Percentiles rank a stretch among this genome's conserved stretches.
Evolutionary conservation across 2,888 invertebrate species (phyloP).

Genomic region (Pyrgus malvae): DNA sequence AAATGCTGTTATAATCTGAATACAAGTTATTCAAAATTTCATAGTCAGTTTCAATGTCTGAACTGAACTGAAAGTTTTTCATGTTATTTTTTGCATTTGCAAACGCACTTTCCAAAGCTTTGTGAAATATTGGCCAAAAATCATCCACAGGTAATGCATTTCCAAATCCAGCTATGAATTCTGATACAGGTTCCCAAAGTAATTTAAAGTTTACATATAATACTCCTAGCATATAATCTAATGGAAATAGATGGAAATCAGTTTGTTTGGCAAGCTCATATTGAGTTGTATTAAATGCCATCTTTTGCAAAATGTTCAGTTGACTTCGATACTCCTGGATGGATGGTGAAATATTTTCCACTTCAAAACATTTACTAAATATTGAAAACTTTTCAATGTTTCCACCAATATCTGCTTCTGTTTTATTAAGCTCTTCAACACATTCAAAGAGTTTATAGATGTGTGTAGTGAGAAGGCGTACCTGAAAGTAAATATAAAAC

Average conservation of each 20-base stretch:
- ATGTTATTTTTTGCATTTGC: slow-evolving; percentile 65
- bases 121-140: slow-evolving; percentile 88
- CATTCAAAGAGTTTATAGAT: slow-evolving; percentile 86
- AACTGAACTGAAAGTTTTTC: slow-evolving; percentile 56
- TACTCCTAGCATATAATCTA: slow-evolving; percentile 91
- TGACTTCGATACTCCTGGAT: slow-evolving; percentile 92
- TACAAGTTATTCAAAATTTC: slow-evolving; percentile 59
- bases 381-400: slow-evolving; percentile 76
- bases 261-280: slow-evolving; percentile 80
- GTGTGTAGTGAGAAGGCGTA: slow-evolving; percentile 87
- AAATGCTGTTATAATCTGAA: slow-evolving; percentile 62
- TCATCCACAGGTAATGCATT: slow-evolving; percentile 79
- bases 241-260: slow-evolving; percentile 83
- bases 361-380: slow-evolving; percentile 85
- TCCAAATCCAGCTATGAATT: slow-evolving; percentile 89
- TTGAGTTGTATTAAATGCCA: slow-evolving; percentile 84
- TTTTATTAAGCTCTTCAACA: slow-evolving; percentile 71
- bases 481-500: slow-evolving; percentile 57
- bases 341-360: slow-evolving; percentile 86
- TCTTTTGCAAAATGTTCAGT: slow-evolving; percentile 86
- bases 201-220: slow-evolving; percentile 93
- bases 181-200: slow-evolving; percentile 92
- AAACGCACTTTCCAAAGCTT: slow-evolving; percentile 80
- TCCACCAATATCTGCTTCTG: slow-evolving; percentile 48
- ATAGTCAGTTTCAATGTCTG: slow-evolving; percentile 56